phyloP scores from a whole-genome alignment of 2,113 vertebrate species.

The Accipiter virgatus region DNA sequence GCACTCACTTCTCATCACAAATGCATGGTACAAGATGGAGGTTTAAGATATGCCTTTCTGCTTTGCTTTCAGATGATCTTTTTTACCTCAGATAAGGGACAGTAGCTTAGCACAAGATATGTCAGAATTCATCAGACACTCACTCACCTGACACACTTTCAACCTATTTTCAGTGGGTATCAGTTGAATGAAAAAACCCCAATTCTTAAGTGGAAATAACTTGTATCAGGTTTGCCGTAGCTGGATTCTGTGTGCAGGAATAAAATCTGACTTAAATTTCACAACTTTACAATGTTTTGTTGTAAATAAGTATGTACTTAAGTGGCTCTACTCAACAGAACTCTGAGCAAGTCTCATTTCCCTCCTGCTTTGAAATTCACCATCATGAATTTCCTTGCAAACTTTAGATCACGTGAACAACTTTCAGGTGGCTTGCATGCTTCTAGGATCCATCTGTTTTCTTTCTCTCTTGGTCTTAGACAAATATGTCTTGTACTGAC shows the following conservation, averaged over 20 bases:
- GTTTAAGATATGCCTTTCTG: neutral
- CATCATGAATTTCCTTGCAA: neutral
- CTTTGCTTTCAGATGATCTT: neutral
- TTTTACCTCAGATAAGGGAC: neutral
- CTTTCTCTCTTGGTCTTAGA: neutral
- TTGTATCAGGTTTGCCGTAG: neutral
- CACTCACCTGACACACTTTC: neutral
- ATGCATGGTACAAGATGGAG: neutral
- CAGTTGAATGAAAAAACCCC: neutral
- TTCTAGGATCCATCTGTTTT: neutral
- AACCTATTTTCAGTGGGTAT: neutral
- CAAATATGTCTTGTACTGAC: neutral
- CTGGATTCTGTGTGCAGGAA: neutral
- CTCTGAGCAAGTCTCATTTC: neutral
- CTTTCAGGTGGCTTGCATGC: neutral
- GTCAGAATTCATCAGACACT: neutral
- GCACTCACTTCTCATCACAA: neutral
- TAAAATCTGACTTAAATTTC: neutral
- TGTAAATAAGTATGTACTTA: neutral
- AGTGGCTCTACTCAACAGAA: neutral
- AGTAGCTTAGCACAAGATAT: neutral
- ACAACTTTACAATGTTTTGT: neutral
- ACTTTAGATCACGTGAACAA: accelerated
- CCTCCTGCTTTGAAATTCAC: neutral
- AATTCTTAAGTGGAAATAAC: neutral